Evolutionary conservation across 1,140 invertebrate species (phyloP), one percentile per base, ranked within the genome.

Genomic region (Lordiphosa mommai): DNA sequence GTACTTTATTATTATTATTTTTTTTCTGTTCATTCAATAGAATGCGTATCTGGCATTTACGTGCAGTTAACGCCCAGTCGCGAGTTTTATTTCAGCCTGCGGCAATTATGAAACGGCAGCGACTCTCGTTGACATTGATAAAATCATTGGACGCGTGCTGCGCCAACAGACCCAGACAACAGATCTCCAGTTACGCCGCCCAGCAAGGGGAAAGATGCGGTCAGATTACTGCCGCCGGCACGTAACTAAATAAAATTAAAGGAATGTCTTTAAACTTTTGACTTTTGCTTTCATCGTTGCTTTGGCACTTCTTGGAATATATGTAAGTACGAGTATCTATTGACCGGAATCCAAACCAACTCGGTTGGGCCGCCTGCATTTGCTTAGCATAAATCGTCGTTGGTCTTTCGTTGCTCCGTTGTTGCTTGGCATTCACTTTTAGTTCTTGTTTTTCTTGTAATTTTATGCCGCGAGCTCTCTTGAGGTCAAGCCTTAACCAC

Each of bases 41-140:
- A 69, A 53, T 69, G 57, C 51, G 38, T 59, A 56, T 50, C 47
- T 41, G 34, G 64, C 29, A 7, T 41, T 36, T 71, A 82, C 61
- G 61, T 72, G 71, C 65, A 57, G 56, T 32, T 64, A 12, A 69
- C 61, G 64, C 67, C 68, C 68, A 48, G 56, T 57, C 37, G 52
- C 13, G 14, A 49, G 52, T 55, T 63, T 65, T 65, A 51, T 59
- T 33, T 48, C 43, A 44, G 41, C 73, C 46, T 40, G 48, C 68
- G 64, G 60, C 74, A 80, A 68, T 80, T 72, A 70, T 66, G 61
- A 66, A 66, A 58, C 61, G 51, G 58, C 57, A 36, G 53, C 37
- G 52, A 46, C 64, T 72, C 64, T 51, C 65, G 77, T 72, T 84
- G 77, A 84, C 77, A 76, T 84, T 84, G 77, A 84, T 84, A 72